Base-by-base conservation (phyloP, 1,140 invertebrate genomes). In the Zaprionus kolodkinae region DNA sequence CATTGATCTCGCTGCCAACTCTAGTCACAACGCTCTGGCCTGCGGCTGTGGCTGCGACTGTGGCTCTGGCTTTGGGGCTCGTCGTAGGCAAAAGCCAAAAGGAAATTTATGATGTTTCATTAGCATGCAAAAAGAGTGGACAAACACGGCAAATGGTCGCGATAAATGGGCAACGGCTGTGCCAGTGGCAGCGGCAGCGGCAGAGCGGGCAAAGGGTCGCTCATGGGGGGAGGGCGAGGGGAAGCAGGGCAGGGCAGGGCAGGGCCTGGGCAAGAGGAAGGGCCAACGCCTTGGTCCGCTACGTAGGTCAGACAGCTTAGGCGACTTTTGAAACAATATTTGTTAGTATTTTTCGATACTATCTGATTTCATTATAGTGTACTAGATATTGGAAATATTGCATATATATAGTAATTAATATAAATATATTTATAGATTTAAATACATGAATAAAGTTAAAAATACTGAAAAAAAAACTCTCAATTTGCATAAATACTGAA, bases 31-130 rank as follows among this genome's bases (percentile, higher is more conserved):
- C 50, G 27, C 21, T 21, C 21, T 21, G 21, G 21, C 21, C 21
- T 21, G 21, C 21, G 27, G 27, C 27, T 30, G 6, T 10, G 38
- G 40, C 9, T 10, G 21, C 21, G 27, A 3, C 27, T 30, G 6
- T 10, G 38, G 40, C 9, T 10, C 11, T 59, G 35, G 56, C 7
- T 55, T 54, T 63, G 60, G 27, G 43, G 38, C 30, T 27, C 50
- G 33, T 38, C 36, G 62, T 35, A 36, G 30, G 52, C 52, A 63
- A 65, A 59, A 35, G 52, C 52, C 52, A 63, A 65, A 59, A 43
- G 12, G 57, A 71, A 83, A 87, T 88, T 88, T 87, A 87, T 75
- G 81, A 87, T 84, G 77, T 82, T 74, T 87, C 70, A 88, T 87
- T 88, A 80, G 84, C 84, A 87, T 87, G 70, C 84, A 75, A 67